Evolutionary conservation across 2,888 invertebrate species (phyloP).

Genomic region (Ochropleura plecta): DNA sequence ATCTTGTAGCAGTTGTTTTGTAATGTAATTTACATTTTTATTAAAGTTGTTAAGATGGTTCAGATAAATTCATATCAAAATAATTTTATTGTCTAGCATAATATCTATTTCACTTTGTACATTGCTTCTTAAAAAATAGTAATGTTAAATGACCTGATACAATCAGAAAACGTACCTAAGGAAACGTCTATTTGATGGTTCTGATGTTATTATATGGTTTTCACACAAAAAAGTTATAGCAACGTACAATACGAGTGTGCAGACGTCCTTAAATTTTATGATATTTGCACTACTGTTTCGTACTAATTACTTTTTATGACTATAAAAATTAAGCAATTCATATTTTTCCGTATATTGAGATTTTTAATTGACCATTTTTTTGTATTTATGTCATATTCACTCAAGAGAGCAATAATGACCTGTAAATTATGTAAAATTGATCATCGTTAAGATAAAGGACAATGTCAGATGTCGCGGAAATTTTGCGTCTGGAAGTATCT

Average conservation of each 20-base stretch:
- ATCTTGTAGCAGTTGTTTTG: background rate
- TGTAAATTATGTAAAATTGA: slow-evolving; percentile 58
- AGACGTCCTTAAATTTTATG: slow-evolving; percentile 23
- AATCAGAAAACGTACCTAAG: background rate
- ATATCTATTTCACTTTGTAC: background rate
- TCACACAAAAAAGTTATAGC: background rate
- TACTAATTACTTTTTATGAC: slow-evolving; percentile 60
- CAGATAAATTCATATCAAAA: background rate
- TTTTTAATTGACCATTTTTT: slow-evolving; percentile 48
- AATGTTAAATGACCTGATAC: background rate
- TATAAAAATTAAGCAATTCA: slow-evolving; percentile 55
- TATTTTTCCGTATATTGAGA: slow-evolving; percentile 57
- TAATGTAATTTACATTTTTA: slow-evolving; percentile 21
- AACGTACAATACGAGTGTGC: background rate
- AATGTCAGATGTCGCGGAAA: slow-evolving; percentile 51
- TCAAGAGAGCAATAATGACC: slow-evolving; percentile 35
- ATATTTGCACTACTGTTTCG: slow-evolving; percentile 21
- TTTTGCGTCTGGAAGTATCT: background rate
- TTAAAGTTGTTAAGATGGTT: slow-evolving; percentile 15
- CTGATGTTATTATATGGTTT: accelerated
- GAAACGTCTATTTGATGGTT: too few species aligned
- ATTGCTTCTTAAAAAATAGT: background rate
- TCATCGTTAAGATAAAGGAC: slow-evolving; percentile 59
- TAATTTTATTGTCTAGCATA: background rate
- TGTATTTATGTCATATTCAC: slow-evolving; percentile 47